Evolutionary conservation across 1,140 invertebrate species (phyloP).

Genomic region (Holcopasites calliopsidis): DNA sequence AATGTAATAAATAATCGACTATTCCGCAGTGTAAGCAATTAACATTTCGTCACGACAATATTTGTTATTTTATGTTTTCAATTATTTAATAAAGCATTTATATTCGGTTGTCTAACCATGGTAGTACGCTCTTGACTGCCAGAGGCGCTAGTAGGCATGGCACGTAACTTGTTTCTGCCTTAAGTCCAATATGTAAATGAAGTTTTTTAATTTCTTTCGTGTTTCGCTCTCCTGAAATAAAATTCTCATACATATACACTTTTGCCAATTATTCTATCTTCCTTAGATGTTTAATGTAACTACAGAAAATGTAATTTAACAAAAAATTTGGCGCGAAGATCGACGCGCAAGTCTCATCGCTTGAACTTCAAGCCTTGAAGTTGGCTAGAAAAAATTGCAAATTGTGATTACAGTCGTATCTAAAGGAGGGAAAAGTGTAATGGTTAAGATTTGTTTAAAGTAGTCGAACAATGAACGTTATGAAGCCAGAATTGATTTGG

Average conservation of each 20-base stretch:
- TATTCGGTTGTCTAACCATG: not conserved
- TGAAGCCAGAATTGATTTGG: conserved; percentile 79
- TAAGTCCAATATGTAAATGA: not conserved
- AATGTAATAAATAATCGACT: too few species aligned
- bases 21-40: too few species aligned
- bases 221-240: too few species aligned
- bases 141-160: not conserved
- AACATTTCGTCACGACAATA: not conserved
- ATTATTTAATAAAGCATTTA: not conserved
- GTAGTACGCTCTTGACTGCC: not conserved
- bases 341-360: not conserved
- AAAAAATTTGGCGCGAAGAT: too few species aligned
- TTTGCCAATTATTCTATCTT: too few species aligned
- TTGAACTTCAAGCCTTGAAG: too few species aligned
- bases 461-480: conserved; percentile 60
- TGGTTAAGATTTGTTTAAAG: not conserved
- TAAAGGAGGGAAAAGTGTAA: not conserved
- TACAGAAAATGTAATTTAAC: too few species aligned
- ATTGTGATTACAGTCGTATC: too few species aligned
- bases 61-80: not conserved
- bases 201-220: too few species aligned
- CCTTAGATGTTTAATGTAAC: too few species aligned
- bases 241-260: too few species aligned
- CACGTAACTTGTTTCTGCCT: not conserved
- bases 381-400: too few species aligned